A percentile compares a stretch with the other conserved stretches of the same genome.
Conservation (phyloP, 2,888 invertebrate species). For the Euphydryas editha region DNA sequence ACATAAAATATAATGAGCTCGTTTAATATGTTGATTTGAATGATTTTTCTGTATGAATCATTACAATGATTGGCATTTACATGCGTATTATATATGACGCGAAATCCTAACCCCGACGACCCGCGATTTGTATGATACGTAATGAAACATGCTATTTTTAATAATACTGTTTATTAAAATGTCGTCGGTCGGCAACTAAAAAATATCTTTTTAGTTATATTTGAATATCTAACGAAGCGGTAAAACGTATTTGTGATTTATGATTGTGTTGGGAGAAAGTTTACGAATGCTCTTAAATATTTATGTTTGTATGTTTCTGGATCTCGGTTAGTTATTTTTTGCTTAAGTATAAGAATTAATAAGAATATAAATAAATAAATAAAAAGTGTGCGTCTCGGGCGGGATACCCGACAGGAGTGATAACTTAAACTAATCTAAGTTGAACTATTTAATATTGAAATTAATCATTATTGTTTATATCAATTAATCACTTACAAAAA, state of each 20-base stretch:
- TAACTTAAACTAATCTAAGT: too few species aligned
- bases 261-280: slow-evolving; percentile 30
- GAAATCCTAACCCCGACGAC: slow-evolving; percentile 47
- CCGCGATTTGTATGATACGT: slow-evolving; percentile 54
- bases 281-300: slow-evolving; percentile 7
- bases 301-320: slow-evolving; percentile 10
- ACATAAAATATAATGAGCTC: background rate
- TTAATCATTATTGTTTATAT: too few species aligned
- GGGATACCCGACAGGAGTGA: too few species aligned
- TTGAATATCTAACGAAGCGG: slow-evolving; percentile 36
- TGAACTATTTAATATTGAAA: too few species aligned
- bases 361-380: background rate
- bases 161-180: slow-evolving; percentile 48
- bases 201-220: slow-evolving; percentile 23
- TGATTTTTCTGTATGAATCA: slow-evolving; percentile 59
- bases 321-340: background rate
- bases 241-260: slow-evolving; percentile 38
- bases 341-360: background rate
- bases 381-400: too few species aligned
- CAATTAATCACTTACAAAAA: too few species aligned
- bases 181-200: slow-evolving; percentile 20
- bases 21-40: slow-evolving; percentile 29
- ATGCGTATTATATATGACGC: slow-evolving; percentile 55
- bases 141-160: slow-evolving; percentile 53
- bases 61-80: slow-evolving; percentile 61